phyloP scores from a whole-genome alignment of 2,797 vertebrate species.

The Sebastes itinus region DNA sequence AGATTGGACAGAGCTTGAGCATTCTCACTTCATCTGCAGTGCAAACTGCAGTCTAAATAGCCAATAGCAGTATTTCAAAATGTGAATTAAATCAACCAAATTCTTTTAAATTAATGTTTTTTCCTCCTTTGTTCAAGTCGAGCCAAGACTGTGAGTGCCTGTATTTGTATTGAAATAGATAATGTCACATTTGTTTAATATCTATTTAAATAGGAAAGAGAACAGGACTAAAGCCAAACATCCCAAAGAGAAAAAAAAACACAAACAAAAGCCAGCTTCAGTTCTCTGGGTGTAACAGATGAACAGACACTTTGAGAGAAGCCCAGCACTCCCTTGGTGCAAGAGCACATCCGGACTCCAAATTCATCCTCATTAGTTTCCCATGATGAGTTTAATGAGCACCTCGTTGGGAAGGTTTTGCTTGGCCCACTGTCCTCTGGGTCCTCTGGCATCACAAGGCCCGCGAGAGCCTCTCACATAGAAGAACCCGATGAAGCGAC shows the following conservation, averaged over 20 bases:
- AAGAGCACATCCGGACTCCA: constrained; percentile 55
- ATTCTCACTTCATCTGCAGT: neutral
- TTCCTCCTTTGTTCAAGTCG: neutral
- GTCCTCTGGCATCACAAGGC: constrained; percentile 50
- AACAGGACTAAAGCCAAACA: constrained; percentile 15
- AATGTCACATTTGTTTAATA: neutral
- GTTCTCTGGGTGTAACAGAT: constrained; percentile 53
- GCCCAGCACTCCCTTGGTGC: constrained; percentile 43
- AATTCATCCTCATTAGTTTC: constrained; percentile 76
- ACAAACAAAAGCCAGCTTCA: constrained; percentile 5
- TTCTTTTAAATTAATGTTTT: neutral
- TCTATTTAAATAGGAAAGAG: constrained; percentile 11
- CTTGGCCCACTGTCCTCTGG: constrained; percentile 57
- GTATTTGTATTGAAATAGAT: neutral
- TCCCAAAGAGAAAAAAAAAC: neutral
- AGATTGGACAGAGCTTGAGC: neutral
- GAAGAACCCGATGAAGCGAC: constrained; percentile 30
- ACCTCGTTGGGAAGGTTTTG: constrained; percentile 55
- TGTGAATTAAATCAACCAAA: neutral
- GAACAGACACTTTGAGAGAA: constrained; percentile 57
- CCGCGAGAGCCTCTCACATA: constrained; percentile 29
- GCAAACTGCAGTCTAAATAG: neutral
- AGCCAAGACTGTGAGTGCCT: neutral
- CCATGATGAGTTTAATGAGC: constrained; percentile 74
- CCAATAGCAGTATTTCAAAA: neutral